These are phyloP conservation scores for Thripadectes ignobilis DNA, from an alignment of 2,797 vertebrate species.

Conservation along the genomic window DNA sequence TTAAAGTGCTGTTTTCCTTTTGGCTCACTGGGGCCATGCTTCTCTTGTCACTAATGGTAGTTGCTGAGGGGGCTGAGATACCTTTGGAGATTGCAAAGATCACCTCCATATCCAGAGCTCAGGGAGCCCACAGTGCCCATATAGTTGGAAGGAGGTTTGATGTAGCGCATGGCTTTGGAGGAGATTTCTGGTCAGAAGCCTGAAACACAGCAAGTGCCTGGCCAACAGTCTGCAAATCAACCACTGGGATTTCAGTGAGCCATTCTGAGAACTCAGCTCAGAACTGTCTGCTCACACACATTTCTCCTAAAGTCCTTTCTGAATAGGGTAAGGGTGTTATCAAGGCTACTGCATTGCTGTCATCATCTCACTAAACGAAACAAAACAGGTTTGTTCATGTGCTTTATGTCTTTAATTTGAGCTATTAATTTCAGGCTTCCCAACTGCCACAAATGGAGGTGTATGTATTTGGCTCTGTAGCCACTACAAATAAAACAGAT, in stretches of 20 bases:
- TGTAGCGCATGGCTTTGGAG: background rate
- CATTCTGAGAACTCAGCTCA: background rate
- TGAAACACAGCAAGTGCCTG: background rate
- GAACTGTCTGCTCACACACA: background rate
- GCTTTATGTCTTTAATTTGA: background rate
- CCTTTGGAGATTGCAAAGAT: background rate
- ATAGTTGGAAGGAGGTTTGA: background rate
- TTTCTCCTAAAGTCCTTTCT: background rate
- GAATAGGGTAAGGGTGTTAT: background rate
- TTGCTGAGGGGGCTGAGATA: background rate
- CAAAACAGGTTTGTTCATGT: background rate
- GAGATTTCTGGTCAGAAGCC: conserved; percentile 12
- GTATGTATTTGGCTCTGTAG: background rate
- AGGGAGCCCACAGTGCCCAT: background rate
- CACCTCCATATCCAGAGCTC: background rate
- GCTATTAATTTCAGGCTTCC: background rate
- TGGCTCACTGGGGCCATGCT: background rate
- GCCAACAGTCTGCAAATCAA: background rate
- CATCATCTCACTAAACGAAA: background rate
- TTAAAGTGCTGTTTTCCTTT: background rate
- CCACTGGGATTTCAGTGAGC: background rate
- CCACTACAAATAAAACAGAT: background rate
- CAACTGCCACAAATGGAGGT: background rate
- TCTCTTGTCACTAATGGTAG: background rate
- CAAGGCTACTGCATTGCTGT: background rate